phyloP scores from a whole-genome alignment of 2,113 vertebrate species.

The Okapia johnstoni region DNA sequence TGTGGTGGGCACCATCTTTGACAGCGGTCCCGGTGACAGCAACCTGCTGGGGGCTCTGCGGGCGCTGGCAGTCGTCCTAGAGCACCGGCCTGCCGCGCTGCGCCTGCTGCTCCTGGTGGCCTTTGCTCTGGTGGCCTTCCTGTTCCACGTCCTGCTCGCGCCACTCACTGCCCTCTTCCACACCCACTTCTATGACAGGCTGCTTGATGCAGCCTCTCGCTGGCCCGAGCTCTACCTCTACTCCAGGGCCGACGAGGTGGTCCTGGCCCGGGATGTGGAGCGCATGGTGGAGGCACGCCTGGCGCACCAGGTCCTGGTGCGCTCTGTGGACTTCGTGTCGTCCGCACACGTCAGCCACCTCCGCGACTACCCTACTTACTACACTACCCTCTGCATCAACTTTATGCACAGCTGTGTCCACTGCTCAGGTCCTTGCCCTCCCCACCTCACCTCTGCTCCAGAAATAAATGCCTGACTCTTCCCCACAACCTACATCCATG shows the following conservation, averaged over 20 bases:
- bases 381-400: constrained; percentile 82
- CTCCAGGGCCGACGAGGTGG: constrained; percentile 87
- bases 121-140: constrained; percentile 80
- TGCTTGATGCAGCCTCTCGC: constrained; percentile 81
- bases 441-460: neutral
- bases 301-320: constrained; percentile 81
- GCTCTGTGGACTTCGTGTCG: constrained; percentile 88
- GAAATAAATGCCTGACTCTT: constrained; percentile 53
- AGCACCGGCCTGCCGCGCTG: constrained; percentile 77
- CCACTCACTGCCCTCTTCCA: constrained; percentile 90
- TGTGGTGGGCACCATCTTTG: constrained; percentile 90
- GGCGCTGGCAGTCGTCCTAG: constrained; percentile 85
- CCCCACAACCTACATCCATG: neutral
- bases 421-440: neutral
- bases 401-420: constrained; percentile 87
- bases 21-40: constrained; percentile 90
- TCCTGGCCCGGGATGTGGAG: constrained; percentile 85
- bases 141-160: constrained; percentile 87
- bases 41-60: constrained; percentile 88
- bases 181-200: constrained; percentile 90
- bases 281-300: constrained; percentile 81
- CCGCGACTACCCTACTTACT: constrained; percentile 88
- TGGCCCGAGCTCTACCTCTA: constrained; percentile 97
- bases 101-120: constrained; percentile 82
- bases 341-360: constrained; percentile 91